Evolutionary conservation across 2,113 vertebrate genomes (phyloP), one percentile per base, ranked within the genome.

Genomic region (Gracilinanus agilis): DNA sequence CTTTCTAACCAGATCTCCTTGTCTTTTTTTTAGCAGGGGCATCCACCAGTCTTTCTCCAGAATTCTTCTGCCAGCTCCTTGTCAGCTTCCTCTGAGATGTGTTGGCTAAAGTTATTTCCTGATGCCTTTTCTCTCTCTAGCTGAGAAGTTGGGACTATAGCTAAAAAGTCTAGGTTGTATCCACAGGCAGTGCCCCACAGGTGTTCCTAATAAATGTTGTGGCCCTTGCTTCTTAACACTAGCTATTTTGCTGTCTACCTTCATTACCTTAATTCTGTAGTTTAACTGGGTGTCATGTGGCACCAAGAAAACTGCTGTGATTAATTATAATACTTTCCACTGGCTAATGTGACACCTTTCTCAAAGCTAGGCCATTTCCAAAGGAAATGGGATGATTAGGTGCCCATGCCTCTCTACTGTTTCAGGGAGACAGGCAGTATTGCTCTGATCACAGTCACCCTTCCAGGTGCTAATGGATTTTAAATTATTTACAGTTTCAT

Each of bases 401-500:
- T 91, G 94, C 91, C 91, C 75, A 91, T 95, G 55, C 55, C 24
- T 58, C 53, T 53, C 29, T 24, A 23, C 90, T 95, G 53, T 49
- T 96, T 92, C 54, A 56, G 90, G n/a, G 56, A 94, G 89, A 53
- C 89, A 53, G 44, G 44, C 44, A 90, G 49, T 83, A 83, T 21
- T 83, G 21, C 67, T 83, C 34, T 83, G 34, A 83, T 94, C 90
- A 8, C 44, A n/a, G 53, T 44, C 44, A 75, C 88, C 67, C 93
- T 95, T 90, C 49, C 54, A 93, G 91, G 90, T 96, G 54, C 94
- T 97, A 94, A 96, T 90, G 34, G 0, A 2, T 93, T 94, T 95
- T 95, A 97, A 96, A 96, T 97, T 95, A 97, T 95, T 96, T 95
- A 92, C 25, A 95, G 92, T 91, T 88, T 96, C 94, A 92, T 55